Conservation (phyloP, 2,888 invertebrate species). For the Drosophila diplacantha region DNA sequence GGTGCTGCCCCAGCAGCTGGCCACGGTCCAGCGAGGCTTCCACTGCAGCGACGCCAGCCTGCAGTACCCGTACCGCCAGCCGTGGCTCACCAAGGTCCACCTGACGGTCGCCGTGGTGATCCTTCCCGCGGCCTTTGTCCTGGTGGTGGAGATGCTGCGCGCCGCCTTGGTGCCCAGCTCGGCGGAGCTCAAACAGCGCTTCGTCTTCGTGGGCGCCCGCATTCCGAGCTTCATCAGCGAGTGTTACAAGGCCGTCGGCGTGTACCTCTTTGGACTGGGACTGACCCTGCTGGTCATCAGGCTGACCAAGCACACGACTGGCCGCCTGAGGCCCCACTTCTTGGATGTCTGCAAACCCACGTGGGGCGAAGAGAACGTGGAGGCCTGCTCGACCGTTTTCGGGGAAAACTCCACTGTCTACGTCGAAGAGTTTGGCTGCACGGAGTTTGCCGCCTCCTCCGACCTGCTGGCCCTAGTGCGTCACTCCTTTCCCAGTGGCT, state of each 20-base stretch:
- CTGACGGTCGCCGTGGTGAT: constrained; percentile 65
- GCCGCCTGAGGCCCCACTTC: constrained; percentile 70
- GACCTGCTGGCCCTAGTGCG: constrained; percentile 60
- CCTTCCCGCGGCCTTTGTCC: constrained; percentile 61
- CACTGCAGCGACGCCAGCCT: constrained; percentile 96
- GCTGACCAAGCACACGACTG: constrained; percentile 52
- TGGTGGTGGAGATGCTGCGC: constrained; percentile 69
- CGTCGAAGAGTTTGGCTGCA: constrained; percentile 59
- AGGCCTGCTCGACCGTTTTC: constrained; percentile 29
- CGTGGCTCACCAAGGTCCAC: constrained; percentile 64
- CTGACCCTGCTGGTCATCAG: constrained; percentile 54
- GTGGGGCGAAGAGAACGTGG: constrained; percentile 45
- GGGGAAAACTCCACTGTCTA: constrained; percentile 32
- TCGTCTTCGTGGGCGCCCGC: constrained; percentile 63
- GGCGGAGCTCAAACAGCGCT: constrained; percentile 56
- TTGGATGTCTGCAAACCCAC: constrained; percentile 68
- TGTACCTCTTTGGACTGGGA: constrained; percentile 70
- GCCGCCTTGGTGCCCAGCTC: constrained; percentile 56
- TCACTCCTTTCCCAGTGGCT: constrained; percentile 71
- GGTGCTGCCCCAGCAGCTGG: constrained; percentile 61
- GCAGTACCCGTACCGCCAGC: constrained; percentile 83
- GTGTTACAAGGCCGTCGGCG: constrained; percentile 68
- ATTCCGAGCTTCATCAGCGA: constrained; percentile 73
- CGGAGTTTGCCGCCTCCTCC: constrained; percentile 57
- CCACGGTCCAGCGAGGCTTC: constrained; percentile 83